Evolutionary conservation across 1,140 invertebrate genomes (phyloP), one percentile per base, ranked within the genome.

Genomic region (Apis cerana): DNA sequence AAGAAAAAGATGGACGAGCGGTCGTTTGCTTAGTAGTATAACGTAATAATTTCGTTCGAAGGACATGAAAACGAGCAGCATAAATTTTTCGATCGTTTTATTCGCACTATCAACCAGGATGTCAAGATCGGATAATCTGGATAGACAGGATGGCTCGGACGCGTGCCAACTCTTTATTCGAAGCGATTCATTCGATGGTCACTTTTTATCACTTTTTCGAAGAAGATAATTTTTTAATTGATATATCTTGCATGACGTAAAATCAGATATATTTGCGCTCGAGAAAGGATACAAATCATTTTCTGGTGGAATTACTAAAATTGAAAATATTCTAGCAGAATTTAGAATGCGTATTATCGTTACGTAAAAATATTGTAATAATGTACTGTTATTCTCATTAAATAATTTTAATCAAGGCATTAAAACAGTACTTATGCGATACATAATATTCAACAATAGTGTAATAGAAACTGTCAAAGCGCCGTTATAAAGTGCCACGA

Each of bases 21-120:
- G 17, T 27, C 43, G n/a, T 64, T 67, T 7, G 54, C 19, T 33
- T 52, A 21, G n/a, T 62, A 3, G 0, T 2, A 67, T 68, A 67
- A 67, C 17, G 74, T 76, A 43, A 68, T 59, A 69, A 82, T 82
- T 76, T 68, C 12, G 3, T 27, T 7, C 79, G 0, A 12, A 27
- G 5, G 2, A n/a, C 12, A 23, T 15, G 27, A n/a, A 33, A 48
- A 43, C 50, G 59, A 8, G 21, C 10, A 10, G 15, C 17, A 48
- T 69, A 68, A 59, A 76, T 76, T 68, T 76, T 13, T 27, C 23
- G 19, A 27, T 33, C 64, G 62, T 76, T 82, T 82, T 76, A 69
- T 33, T 9, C 72, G 21, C 54, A 62, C 62, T 69, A 61, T 69
- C 74, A 48, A 17, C 17, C 43, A 23, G 21, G 43, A 68, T 21